phyloP scores from a whole-genome alignment of 2,888 invertebrate species.

The Watsonalla cultraria region DNA sequence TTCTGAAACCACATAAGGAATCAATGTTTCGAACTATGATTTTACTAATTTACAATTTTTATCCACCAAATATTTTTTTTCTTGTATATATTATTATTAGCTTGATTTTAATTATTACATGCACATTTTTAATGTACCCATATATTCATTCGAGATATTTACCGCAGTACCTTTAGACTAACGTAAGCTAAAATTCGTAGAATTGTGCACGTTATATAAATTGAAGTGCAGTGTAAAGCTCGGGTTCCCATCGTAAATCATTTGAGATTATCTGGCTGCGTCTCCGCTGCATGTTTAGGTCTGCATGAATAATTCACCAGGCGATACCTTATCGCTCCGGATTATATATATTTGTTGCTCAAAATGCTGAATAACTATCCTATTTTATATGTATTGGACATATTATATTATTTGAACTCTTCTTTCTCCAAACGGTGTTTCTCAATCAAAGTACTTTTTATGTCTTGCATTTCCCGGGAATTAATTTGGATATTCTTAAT shows the following conservation, averaged over 20 bases:
- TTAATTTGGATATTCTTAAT: too few species aligned
- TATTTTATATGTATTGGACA: not conserved
- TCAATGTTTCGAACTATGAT: too few species aligned
- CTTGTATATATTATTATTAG: too few species aligned
- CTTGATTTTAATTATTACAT: too few species aligned
- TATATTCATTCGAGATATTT: too few species aligned
- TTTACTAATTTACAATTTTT: too few species aligned
- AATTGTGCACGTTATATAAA: slow-evolving; percentile 35
- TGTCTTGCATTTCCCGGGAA: too few species aligned
- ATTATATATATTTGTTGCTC: slow-evolving; percentile 32
- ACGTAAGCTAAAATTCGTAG: slow-evolving; percentile 3
- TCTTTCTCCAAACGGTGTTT: not conserved
- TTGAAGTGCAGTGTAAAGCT: slow-evolving; percentile 49
- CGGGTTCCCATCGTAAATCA: slow-evolving; percentile 70
- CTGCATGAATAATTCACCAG: slow-evolving; percentile 66
- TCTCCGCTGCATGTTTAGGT: slow-evolving; percentile 50
- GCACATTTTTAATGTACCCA: too few species aligned
- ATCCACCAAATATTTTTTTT: too few species aligned
- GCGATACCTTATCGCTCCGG: slow-evolving; percentile 36
- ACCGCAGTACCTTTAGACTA: not conserved
- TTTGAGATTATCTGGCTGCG: slow-evolving; percentile 66
- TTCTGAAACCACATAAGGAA: too few species aligned
- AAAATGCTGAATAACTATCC: slow-evolving; percentile 4
- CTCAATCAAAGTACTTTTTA: too few species aligned
- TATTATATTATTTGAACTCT: not conserved